phyloP scores from a whole-genome alignment of 2,797 vertebrate species.

The Lophotriccus pileatus region DNA sequence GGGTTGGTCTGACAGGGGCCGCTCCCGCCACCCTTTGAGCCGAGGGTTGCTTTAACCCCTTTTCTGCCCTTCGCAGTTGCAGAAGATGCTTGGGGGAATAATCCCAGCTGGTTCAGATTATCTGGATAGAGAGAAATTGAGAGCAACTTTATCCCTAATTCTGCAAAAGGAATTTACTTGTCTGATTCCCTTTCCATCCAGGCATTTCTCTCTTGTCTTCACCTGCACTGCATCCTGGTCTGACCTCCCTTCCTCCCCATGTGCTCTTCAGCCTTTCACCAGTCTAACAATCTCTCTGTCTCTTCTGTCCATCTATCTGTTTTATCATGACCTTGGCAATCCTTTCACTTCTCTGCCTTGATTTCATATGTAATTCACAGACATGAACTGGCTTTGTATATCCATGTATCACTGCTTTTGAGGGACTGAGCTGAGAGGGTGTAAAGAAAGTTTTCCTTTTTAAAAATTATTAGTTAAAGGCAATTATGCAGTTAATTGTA shows the following conservation, averaged over 20 bases:
- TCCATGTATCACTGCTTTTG: background rate
- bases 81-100: background rate
- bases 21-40: background rate
- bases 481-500: background rate
- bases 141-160: background rate
- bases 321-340: background rate
- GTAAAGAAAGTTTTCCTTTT: background rate
- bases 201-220: background rate
- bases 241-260: background rate
- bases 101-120: background rate
- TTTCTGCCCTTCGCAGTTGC: background rate
- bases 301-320: background rate
- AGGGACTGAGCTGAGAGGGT: background rate
- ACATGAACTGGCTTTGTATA: background rate
- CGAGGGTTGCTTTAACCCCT: background rate
- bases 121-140: background rate
- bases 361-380: background rate
- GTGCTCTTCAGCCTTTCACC: background rate
- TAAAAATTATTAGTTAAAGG: background rate
- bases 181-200: background rate
- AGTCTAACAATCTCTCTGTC: background rate
- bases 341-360: background rate
- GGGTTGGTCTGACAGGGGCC: rapidly evolving
- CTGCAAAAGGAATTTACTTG: background rate
- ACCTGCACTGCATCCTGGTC: background rate